Base-by-base conservation (phyloP, 2,888 invertebrate species). In the Cerceris ruficornis region DNA sequence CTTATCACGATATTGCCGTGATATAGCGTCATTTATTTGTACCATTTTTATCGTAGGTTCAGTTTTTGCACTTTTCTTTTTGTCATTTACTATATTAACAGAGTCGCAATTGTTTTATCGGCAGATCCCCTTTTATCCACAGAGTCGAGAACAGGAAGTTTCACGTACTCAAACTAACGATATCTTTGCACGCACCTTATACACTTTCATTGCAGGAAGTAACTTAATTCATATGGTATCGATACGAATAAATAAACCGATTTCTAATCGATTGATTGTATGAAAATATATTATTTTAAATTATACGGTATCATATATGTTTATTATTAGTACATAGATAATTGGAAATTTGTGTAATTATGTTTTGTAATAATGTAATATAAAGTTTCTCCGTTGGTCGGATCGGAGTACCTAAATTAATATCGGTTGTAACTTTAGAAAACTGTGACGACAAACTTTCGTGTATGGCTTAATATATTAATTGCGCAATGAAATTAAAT, bases 31-130 rank as follows among this genome's bases (percentile, higher is more conserved):
- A 28, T 64, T 50, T 50, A n/a, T 46, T 50, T 50, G 11, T 59
- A 69, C 11, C 28, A 59, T 28, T 28, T 64, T 8, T 57, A 13
- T 7, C 50, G 28, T 50, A 50, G 15, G 41, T 39, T 62, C 39
- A 39, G 39, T 62, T 17, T 14, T n/a, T 28, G 28, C 28, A 28
- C 28, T 28, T 28, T n/a, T 50, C 46, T 11, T 11, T 50, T 7
- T n/a, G 11, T 50, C n/a, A 41, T 7, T 58, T 58, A 55, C 15
- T 17, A 55, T 55, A 17, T 7, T 55, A 55, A 11, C 17, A 55
- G 1, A 55, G 17, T 55, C 17, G 7, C 6, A 2, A 55, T 17
- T 4, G 7, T 55, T 55, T 15, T 7, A 17, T 55, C 17, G 54
- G 7, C 52, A 55, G 54, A 17, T 17, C 17, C 17, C 11, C 54